Percentiles rank a stretch among this genome's conserved stretches.
Conservation (phyloP, 2,888 invertebrate species). For the Bursaphelenchus okinawaensis region DNA sequence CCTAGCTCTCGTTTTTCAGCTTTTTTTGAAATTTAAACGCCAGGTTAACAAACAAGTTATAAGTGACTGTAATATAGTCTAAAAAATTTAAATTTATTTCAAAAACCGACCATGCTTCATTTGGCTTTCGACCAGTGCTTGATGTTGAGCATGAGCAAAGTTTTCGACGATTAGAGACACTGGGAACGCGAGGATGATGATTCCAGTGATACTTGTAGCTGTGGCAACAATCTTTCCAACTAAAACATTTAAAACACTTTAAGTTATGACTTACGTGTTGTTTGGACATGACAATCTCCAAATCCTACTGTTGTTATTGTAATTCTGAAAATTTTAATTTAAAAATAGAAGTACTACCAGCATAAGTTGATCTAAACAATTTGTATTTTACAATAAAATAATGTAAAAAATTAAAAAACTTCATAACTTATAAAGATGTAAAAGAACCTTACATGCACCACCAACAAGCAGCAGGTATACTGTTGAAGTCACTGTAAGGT, state of each 20-base stretch:
- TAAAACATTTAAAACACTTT: conserved; percentile 27
- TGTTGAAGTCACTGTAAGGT: conserved; percentile 49
- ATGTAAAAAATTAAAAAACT: not conserved
- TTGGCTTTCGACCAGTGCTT: conserved; percentile 47
- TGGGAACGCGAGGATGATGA: conserved; percentile 55
- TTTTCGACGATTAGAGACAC: conserved; percentile 57
- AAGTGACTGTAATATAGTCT: too few species aligned
- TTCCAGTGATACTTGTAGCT: conserved; percentile 50
- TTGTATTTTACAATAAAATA: not conserved
- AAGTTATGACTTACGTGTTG: conserved; percentile 35
- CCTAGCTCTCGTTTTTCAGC: too few species aligned
- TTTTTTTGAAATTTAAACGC: too few species aligned
- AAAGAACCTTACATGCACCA: conserved; percentile 54
- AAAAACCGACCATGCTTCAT: conserved; percentile 42
- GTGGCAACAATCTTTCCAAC: conserved; percentile 56
- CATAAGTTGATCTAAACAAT: too few species aligned
- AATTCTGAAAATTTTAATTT: conserved; percentile 17
- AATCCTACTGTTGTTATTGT: conserved; percentile 47
- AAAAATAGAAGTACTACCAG: too few species aligned
- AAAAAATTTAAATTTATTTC: conserved; percentile 2
- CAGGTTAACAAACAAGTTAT: too few species aligned
- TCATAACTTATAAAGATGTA: too few species aligned
- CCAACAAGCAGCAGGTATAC: conserved; percentile 57
- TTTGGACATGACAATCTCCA: conserved; percentile 50
- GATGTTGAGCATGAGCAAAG: conserved; percentile 53